These are phyloP conservation scores for Squalus acanthias DNA, from an alignment of 2,797 vertebrate species.

Conservation along the genomic window DNA sequence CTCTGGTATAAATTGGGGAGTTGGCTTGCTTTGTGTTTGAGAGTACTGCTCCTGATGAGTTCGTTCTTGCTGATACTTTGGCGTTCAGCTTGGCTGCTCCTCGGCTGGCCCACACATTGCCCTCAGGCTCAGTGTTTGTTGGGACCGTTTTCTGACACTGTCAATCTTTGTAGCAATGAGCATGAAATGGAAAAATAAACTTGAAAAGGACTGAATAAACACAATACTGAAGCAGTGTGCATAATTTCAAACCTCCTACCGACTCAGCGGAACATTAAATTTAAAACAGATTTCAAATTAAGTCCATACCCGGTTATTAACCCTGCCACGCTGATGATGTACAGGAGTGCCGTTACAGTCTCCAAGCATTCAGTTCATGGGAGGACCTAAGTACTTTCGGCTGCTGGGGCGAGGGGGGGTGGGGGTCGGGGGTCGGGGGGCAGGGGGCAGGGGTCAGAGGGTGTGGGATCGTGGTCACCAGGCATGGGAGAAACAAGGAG, in stretches of 20 bases:
- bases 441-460: background rate
- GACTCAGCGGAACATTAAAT: background rate
- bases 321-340: background rate
- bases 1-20: background rate
- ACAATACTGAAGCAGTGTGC: background rate
- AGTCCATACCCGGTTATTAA: conserved; percentile 5
- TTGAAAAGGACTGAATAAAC: background rate
- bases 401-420: no score
- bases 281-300: conserved; percentile 21
- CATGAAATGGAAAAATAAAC: conserved; percentile 3
- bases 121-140: background rate
- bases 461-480: background rate
- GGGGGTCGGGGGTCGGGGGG: no score
- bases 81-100: background rate
- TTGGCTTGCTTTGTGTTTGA: background rate
- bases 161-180: background rate
- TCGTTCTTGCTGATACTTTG: background rate
- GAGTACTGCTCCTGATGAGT: background rate
- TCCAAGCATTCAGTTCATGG: background rate
- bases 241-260: background rate
- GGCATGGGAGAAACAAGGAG: background rate
- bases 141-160: background rate
- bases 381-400: background rate
- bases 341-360: background rate
- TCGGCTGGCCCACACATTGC: background rate